Base-by-base conservation (phyloP, 2,797 vertebrate genomes). In the Otolemur crassicaudatus region DNA sequence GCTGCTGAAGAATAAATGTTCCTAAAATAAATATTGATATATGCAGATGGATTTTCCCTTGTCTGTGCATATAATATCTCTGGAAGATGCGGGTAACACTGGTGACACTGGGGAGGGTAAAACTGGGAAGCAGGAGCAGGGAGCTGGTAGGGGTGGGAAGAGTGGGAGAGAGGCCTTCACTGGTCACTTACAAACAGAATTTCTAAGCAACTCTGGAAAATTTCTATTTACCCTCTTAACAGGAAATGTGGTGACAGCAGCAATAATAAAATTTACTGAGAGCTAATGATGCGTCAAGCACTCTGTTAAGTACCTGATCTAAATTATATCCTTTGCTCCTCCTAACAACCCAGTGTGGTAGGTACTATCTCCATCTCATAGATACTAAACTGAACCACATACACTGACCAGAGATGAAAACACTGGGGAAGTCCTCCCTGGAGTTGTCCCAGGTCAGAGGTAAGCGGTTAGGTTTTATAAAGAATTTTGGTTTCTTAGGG, bases 1-100 rank as follows among this genome's bases (percentile, higher is more conserved):
- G 43, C 17, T 82, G 80, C 49, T 94, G 40, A 87, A 90, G 76
- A 73, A 94, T 70, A 80, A 83, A 69, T 34, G 40, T 83, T 75
- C 80, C 80, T 25, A 70, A 80, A 91, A 75, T 65, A 84, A 80
- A 70, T 27, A 75, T 11, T 31, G 16, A 72, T 43, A 60, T 7
- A 37, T 0, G 3, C 46, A 82, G 53, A n/a, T 23, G 27, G 46
- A 20, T 83, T 79, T 86, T 82, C 86, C 82, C 37, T 81, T 75
- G 53, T 70, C 17, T 75, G 43, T 27, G 43, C 34, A 70, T 3
- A 93, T 49, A 72, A 1, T 60, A 31, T 81, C 56, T 94, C 70
- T 69, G 84, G 80, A 90, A 93, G 56, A 49, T 65, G 60, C 31
- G 25, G 61, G 20, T 1, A 69, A 61, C 94, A 70, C 56, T 77